Evolutionary conservation across 92 coral and sea anemone genomes (phyloP), one percentile per base, ranked within the genome.

Genomic region (Phenganax subtilis): DNA sequence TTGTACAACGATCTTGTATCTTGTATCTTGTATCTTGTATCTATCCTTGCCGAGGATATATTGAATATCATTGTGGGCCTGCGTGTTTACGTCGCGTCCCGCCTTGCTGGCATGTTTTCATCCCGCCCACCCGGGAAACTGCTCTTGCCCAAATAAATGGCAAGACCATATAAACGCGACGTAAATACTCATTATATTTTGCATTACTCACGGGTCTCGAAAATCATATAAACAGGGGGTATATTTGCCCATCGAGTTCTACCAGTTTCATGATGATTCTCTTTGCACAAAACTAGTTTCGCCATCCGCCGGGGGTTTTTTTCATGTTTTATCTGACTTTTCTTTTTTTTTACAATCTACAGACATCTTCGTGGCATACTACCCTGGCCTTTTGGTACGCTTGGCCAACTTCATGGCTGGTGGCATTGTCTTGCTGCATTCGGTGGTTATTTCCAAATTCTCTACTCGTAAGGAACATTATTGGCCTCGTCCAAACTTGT

Each of bases 351-450:
- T 59, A 11, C 27, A 57, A 8, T 66, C 66, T 65, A 8, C 87
- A 94, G 98, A 82, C 71, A 62, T 11, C 10, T 87, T 57, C 85
- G 98, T 54, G 84, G 62, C 9, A 67, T 63, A 25, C 57, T 88
- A 37, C 70, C 87, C 9, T 72, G 84, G 52, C 87, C 90, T 56
- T 68, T 94, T 53, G 87, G 85, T 81, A 94, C 96, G n/a, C 86
- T 94, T 72, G 87, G 88, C 17, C 98, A 94, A 64, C 91, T 94
- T 2, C 98, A 94, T 81, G 98, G 94, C 7, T 29, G 92, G 70
- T 94, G 98, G 98, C 98, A 94, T 66, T 86, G 89, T 9, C 72
- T 94, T 61, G 97, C 98, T 44, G 98, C 90, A 64, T 65, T 94
- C 12, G 98, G 98, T n/a, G 83, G 92, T 1, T 94, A 94, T 57